Base-by-base conservation (phyloP, 92 coral and sea anemone genomes). In the Nematostella vectensis region DNA sequence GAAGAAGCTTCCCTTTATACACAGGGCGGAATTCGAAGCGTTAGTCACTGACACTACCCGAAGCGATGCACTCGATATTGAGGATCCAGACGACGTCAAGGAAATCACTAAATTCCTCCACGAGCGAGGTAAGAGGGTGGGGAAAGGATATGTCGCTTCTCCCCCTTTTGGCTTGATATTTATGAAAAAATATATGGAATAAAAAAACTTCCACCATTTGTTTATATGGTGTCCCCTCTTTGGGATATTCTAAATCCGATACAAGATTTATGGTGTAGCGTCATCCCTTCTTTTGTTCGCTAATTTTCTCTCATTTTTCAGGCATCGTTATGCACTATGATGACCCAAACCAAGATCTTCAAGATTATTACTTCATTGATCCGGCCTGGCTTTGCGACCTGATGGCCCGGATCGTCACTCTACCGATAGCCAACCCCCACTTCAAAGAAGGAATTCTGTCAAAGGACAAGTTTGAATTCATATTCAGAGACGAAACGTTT, bases 311-410 rank as follows among this genome's bases (percentile, higher is more conserved):
- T n/a, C n/a, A n/a, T n/a, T n/a, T n/a, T n/a, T n/a, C n/a, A 91
- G 98, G 98, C 19, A 72, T 91, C 56, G 30, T 91, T 24, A 87
- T 91, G 85, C 98, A 91, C 67, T 91, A 87, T 45, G 82, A 82
- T 28, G 98, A 91, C 31, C 98, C 98, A 8, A 91, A 91, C 61
- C 93, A 91, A 69, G 98, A 88, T 22, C 78, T 91, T 18, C 95
- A 77, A 54, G 98, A 91, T 50, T 81, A 82, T 64, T 91, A 70
- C 70, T 91, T 91, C 60, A 83, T 91, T 39, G 98, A 91, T 54
- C 98, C 98, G 47, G 68, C 83, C 39, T 91, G 98, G 98, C 73
- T 91, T 39, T 91, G 98, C 52, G 85, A 88, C 50, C 69, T 91
- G 33, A 88, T 91, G 81, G 96, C 98, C 19, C 86, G 88, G 11